Evolutionary conservation across 1,140 invertebrate species (phyloP), one percentile per base, ranked within the genome.

Genomic region (Penaeus indicus): DNA sequence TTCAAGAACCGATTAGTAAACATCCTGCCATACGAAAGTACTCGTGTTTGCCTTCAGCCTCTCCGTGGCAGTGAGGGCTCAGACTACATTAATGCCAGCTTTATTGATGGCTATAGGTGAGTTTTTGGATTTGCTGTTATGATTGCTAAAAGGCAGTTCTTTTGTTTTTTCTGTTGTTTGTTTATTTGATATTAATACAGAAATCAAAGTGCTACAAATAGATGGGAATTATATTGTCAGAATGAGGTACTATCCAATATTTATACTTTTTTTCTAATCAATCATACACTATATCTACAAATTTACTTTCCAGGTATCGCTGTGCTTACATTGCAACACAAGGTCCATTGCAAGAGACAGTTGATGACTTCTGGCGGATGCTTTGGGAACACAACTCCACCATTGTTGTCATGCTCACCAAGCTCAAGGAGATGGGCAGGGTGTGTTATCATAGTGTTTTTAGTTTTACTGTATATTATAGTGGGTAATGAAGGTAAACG

Each of bases 361-460:
- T 97, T 0, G 98, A 99, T 91, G 99, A 99, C 92, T 98, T 99
- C 92, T 99, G 99, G 99, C 94, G 99, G 90, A 99, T 99, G 98
- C 94, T 99, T n/a, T 99, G 99, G 99, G 98, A 99, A 92, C 98
- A 99, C 92, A 99, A 99, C 93, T 99, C 98, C 0, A 99, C 98
- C 10, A 99, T 99, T 92, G 96, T 99, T 63, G 99, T 99, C 18
- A 99, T 99, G 98, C 93, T 99, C 63, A 99, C 98, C 7, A 99
- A 99, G 93, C 94, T 99, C 27, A 97, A 98, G 92, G 98, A 99
- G 94, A 98, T 99, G 96, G 98, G 98, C 89, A 94, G 97, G 92
- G 97, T 97, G 94, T 95, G 96, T 25, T n/a, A 2, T 54, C 2
- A 54, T 54, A 13, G 54, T 54, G 54, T 54, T 16, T 13, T 54